Evolutionary conservation across 2,113 vertebrate species (phyloP).

Genomic region (Odobenus rosmarus): DNA sequence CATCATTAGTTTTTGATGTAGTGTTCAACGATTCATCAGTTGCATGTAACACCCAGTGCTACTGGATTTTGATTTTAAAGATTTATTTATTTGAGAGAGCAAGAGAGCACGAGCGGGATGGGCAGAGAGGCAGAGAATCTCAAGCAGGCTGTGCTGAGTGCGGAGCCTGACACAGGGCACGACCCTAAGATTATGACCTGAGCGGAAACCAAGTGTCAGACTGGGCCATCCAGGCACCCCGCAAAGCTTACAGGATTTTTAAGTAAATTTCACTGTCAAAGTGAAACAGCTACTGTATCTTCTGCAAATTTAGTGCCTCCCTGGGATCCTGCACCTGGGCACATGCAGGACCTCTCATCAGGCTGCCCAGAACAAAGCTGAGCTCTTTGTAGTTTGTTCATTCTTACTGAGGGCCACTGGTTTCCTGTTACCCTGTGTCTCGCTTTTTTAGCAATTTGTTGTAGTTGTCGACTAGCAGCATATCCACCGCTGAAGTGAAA

Average conservation of each 20-base stretch:
- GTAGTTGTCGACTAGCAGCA: not conserved
- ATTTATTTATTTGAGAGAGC: not conserved
- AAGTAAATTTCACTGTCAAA: not conserved
- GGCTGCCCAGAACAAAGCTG: not conserved
- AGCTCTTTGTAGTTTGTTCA: not conserved
- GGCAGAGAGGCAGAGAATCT: not conserved
- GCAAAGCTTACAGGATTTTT: not conserved
- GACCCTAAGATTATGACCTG: not conserved
- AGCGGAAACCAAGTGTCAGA: not conserved
- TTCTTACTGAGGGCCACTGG: not conserved
- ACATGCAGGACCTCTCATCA: accelerated
- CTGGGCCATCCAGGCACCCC: not conserved
- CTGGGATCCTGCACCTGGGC: not conserved
- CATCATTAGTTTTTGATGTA: no score
- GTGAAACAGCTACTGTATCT: not conserved
- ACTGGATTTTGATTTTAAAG: not conserved
- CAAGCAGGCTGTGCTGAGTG: not conserved
- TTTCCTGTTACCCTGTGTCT: not conserved
- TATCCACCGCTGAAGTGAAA: not conserved
- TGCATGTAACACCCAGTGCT: not conserved
- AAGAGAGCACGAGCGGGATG: not conserved
- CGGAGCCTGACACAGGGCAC: accelerated
- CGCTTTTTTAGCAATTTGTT: not conserved
- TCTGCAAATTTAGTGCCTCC: not conserved
- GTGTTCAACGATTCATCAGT: no score